Evolutionary conservation across 2,888 invertebrate genomes (phyloP), one percentile per base, ranked within the genome.

Genomic region (Megaustenia siamemsis): DNA sequence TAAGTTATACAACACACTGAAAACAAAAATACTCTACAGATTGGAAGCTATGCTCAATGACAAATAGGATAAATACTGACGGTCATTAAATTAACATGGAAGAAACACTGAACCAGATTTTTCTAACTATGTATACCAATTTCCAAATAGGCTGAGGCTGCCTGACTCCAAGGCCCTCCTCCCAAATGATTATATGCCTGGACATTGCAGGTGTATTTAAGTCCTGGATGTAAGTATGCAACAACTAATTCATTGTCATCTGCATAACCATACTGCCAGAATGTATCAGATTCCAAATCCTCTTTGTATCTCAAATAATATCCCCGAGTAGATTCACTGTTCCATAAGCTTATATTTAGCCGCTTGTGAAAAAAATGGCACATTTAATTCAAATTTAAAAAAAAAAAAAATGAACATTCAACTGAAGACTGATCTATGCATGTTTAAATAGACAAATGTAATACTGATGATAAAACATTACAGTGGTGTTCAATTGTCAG

Each of bases 131-230:
- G n/a, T 66, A 66, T 90, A 91, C 91, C 91, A 49, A 91, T 88
- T 77, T 92, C 91, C 53, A 92, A 80, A 86, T 88, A 90, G 49
- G 89, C 81, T n/a, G 89, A 86, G 10, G 69, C 73, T 24, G 86
- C 87, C 0, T 73, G 45, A 76, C 90, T 90, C 89, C 88, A 89
- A 0, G 89, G 88, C 18, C 99, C 99, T 4, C 97, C 96, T 0
- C 99, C 99, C 95, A 98, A 97, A 90, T 98, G 97, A 93, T 99
- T 99, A 93, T 97, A 98, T 0, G 98, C 98, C 0, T 98, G 98
- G 86, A 99, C 97, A 95, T 98, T 85, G 83, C 99, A 96, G 82
- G 97, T 96, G 92, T 99, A 99, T 24, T 90, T 88, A 28, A 77
- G 53, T 35, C 88, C 89, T n/a, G 87, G 85, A 15, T 83, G 73